Evolutionary conservation across 2,113 vertebrate genomes (phyloP).

Genomic region (Toxotes jaculatrix): DNA sequence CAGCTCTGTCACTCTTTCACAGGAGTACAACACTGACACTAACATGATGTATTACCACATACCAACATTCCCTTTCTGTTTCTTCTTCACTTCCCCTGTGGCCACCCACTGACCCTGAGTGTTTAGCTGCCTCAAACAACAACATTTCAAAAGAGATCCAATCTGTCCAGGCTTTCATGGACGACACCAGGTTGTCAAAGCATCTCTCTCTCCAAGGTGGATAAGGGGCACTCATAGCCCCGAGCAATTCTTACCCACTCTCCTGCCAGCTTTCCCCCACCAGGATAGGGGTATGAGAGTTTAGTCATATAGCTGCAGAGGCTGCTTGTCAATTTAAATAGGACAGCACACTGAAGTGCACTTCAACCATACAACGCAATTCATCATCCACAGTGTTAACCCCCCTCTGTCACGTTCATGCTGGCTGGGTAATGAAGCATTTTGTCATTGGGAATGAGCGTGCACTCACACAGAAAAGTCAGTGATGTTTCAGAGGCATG

Average conservation of each 20-base stretch:
- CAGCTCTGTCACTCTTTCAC: conserved; percentile 46
- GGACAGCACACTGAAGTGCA: conserved; percentile 54
- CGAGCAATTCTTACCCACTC: conserved; percentile 52
- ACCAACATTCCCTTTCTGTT: conserved; percentile 41
- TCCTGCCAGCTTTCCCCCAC: conserved; percentile 32
- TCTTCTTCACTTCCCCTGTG: conserved; percentile 46
- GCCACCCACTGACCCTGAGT: conserved; percentile 60
- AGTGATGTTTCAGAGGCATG: conserved; percentile 58
- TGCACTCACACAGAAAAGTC: conserved; percentile 71
- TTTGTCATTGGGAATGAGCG: conserved; percentile 67
- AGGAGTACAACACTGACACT: conserved; percentile 47
- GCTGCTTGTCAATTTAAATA: conserved; percentile 74
- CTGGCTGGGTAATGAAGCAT: conserved; percentile 63
- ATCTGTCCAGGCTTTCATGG: conserved; percentile 40
- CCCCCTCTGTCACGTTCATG: conserved; percentile 51
- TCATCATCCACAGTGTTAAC: conserved; percentile 63
- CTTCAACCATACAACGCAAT: conserved; percentile 58
- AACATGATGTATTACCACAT: conserved; percentile 63
- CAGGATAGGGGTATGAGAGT: conserved; percentile 37
- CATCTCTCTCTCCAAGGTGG: conserved; percentile 54
- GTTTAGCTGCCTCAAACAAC: conserved; percentile 65
- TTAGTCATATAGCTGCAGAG: conserved; percentile 68
- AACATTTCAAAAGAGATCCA: conserved; percentile 65
- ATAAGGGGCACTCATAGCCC: conserved; percentile 44
- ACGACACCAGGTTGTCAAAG: conserved; percentile 62